phyloP scores from a whole-genome alignment of 2,113 vertebrate genomes.

The Papio anubis region DNA sequence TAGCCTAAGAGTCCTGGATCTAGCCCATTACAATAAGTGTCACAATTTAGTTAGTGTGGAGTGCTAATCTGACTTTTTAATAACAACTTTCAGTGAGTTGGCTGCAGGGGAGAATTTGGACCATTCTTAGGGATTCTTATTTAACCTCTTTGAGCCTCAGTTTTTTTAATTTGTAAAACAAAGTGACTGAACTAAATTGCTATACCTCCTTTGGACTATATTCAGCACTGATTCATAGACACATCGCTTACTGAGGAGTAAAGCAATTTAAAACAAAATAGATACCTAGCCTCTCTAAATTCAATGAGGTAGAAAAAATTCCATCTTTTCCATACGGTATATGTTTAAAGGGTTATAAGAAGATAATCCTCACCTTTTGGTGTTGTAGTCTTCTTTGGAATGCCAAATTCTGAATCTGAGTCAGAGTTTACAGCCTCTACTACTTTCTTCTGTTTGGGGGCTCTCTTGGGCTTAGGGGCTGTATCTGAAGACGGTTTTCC shows the following conservation, averaged over 20 bases:
- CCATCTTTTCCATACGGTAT: background rate
- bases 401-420: conserved; percentile 93
- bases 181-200: background rate
- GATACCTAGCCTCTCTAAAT: background rate
- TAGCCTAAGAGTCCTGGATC: background rate
- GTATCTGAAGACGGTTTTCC: conserved; percentile 89
- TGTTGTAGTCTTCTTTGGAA: conserved; percentile 89
- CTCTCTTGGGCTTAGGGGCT: conserved; percentile 90
- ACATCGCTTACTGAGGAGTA: background rate
- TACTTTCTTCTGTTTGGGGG: conserved; percentile 93
- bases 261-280: conserved; percentile 5
- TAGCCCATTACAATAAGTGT: background rate
- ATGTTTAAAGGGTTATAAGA: background rate
- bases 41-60: background rate
- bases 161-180: conserved; percentile 6
- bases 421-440: conserved; percentile 93
- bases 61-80: background rate
- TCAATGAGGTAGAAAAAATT: background rate
- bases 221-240: background rate
- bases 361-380: conserved; percentile 87
- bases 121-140: background rate
- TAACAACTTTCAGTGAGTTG: background rate
- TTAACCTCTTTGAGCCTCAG: background rate
- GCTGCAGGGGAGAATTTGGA: background rate
- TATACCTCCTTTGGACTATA: background rate